Evolutionary conservation across 2,113 vertebrate genomes (phyloP), one percentile per base, ranked within the genome.

Genomic region (Podarcis raffonei): DNA sequence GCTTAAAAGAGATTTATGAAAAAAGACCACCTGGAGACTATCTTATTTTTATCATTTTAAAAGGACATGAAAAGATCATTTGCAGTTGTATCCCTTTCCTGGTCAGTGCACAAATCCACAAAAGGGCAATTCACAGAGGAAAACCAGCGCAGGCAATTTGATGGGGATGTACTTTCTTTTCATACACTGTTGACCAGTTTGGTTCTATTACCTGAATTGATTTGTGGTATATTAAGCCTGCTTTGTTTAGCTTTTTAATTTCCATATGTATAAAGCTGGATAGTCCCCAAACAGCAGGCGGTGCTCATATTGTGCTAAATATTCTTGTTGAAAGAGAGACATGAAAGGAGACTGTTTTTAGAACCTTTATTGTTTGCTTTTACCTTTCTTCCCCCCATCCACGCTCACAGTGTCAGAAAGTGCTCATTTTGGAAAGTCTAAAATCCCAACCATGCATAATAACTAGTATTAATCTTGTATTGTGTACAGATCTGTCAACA

Each of bases 1-100:
- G 88, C 90, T 95, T 96, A 93, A 91, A 95, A 95, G 83, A 91
- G 95, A 97, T 96, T 96, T 95, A 95, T 94, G 89, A 92, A 92
- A 92, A 95, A 95, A 92, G 86, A 74, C 87, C 87, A 96, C 94
- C 88, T 95, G 83, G 91, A 95, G 92, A 93, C 94, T 93, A 90
- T 57, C 76, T 94, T 94, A 92, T 89, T 94, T 95, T 95, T 93
- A 93, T 92, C 89, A 94, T 94, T 93, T 95, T 93, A 89, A 95
- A 94, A 92, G 90, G 90, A 91, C 77, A 94, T 91, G 87, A 94
- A 95, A 93, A 94, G 86, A 93, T 93, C 35, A 92, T 88, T 96
- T 95, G 93, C 91, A 89, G 87, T 93, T 83, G 66, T 94, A 86
- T 89, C 57, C 88, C 94, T 92, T 94, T 93, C 81, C 86, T 89